phyloP scores from a whole-genome alignment of 2,113 vertebrate genomes.

The Ceyx cyanopectus region DNA sequence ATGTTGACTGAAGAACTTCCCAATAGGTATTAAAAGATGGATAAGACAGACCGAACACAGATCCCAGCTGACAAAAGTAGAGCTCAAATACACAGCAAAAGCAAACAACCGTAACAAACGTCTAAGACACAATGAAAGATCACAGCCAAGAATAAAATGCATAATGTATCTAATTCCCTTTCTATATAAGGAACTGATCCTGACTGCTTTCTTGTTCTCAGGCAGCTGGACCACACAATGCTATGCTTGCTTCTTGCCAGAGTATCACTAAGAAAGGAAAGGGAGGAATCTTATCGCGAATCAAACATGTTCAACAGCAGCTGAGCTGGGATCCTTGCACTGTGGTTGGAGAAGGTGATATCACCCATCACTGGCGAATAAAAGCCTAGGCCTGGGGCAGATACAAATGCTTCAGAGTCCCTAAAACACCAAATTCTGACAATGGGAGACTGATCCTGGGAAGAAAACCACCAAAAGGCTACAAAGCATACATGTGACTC shows the following conservation, averaged over 20 bases:
- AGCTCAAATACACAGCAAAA: constrained; percentile 2
- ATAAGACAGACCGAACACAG: neutral
- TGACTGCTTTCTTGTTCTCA: neutral
- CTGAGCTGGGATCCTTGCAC: neutral
- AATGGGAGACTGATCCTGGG: neutral
- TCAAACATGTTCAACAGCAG: neutral
- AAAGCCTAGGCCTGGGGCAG: neutral
- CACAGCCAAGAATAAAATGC: constrained; percentile 27
- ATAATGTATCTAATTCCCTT: neutral
- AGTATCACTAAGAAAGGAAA: neutral
- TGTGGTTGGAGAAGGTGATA: neutral
- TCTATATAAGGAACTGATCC: neutral
- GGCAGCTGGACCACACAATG: neutral
- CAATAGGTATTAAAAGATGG: neutral
- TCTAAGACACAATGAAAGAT: constrained; percentile 26
- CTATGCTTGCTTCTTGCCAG: neutral
- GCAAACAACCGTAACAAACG: neutral
- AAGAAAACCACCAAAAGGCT: neutral
- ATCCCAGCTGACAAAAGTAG: neutral
- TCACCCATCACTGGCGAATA: neutral
- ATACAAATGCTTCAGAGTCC: neutral
- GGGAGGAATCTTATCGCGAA: constrained; percentile 28
- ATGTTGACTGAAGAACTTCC: neutral
- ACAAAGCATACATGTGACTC: neutral
- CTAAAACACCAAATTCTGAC: neutral